Conservation (phyloP, 2,797 vertebrate species). For the Tolypeutes matacus region DNA sequence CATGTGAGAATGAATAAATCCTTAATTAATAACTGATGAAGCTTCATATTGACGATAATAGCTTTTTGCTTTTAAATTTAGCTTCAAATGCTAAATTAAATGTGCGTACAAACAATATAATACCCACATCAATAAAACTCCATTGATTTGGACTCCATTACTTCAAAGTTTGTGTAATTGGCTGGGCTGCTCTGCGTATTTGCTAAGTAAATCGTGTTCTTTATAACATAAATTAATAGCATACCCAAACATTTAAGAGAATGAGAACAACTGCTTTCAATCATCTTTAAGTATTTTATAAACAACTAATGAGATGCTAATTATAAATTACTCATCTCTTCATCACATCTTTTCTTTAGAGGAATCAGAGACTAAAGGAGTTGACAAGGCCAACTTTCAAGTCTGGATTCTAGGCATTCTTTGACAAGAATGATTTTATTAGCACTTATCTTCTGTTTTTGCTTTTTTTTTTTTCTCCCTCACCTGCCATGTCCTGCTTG, state of each 20-base stretch:
- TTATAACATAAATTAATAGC: slow-evolving; percentile 49
- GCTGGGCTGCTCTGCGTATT: not conserved
- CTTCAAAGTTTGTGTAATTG: slow-evolving; percentile 45
- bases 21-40: slow-evolving; percentile 56
- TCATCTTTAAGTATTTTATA: slow-evolving; percentile 52
- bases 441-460: slow-evolving; percentile 2
- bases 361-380: not conserved
- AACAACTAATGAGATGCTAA: slow-evolving; percentile 30
- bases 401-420: slow-evolving; percentile 28
- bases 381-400: not conserved
- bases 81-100: slow-evolving; percentile 65
- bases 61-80: slow-evolving; percentile 63
- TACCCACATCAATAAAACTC: not conserved
- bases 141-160: slow-evolving; percentile 36
- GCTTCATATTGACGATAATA: not conserved
- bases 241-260: slow-evolving; percentile 1
- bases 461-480: not conserved
- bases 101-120: not conserved
- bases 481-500: not conserved
- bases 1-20: slow-evolving; percentile 12
- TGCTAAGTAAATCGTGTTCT: slow-evolving; percentile 56
- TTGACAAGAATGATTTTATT: slow-evolving; percentile 53
- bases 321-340: slow-evolving; percentile 43
- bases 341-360: slow-evolving; percentile 47
- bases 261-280: slow-evolving; percentile 47